A percentile compares a stretch with the other conserved stretches of the same genome.
These are phyloP conservation scores for Sphaerodactylus townsendi DNA, from an alignment of 2,113 vertebrate species.

Conservation along the genomic window DNA sequence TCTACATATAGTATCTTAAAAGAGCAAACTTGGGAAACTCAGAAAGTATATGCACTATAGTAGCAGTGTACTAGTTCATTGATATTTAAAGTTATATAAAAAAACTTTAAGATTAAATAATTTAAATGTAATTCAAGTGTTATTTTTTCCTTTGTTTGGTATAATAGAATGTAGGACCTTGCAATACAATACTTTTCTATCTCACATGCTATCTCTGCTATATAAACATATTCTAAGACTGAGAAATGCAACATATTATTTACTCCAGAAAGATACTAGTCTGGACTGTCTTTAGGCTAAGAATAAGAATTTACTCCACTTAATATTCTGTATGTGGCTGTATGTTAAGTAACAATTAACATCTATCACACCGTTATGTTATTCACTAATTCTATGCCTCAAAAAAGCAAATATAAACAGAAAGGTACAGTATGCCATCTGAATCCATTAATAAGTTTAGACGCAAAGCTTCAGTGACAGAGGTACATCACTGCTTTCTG, in stretches of 20 bases:
- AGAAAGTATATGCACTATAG: not conserved
- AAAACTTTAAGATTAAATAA: not conserved
- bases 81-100: not conserved
- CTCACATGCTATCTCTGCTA: not conserved
- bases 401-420: not conserved
- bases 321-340: not conserved
- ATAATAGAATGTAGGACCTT: not conserved
- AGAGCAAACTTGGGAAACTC: rapidly evolving
- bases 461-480: not conserved
- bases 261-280: conserved; percentile 12
- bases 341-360: not conserved
- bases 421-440: not conserved
- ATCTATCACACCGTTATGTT: not conserved
- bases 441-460: not conserved
- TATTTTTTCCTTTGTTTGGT: not conserved
- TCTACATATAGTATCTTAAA: not conserved
- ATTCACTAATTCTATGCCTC: not conserved
- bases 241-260: not conserved
- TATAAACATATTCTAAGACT: not conserved
- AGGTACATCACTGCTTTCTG: conserved; percentile 3
- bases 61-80: not conserved
- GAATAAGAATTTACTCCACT: not conserved
- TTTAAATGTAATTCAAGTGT: not conserved
- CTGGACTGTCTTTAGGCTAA: not conserved
- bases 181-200: not conserved